A percentile compares a stretch with the other conserved stretches of the same genome.
Conservation (phyloP, 2,797 vertebrate species). For the Pipistrellus nathusii region DNA sequence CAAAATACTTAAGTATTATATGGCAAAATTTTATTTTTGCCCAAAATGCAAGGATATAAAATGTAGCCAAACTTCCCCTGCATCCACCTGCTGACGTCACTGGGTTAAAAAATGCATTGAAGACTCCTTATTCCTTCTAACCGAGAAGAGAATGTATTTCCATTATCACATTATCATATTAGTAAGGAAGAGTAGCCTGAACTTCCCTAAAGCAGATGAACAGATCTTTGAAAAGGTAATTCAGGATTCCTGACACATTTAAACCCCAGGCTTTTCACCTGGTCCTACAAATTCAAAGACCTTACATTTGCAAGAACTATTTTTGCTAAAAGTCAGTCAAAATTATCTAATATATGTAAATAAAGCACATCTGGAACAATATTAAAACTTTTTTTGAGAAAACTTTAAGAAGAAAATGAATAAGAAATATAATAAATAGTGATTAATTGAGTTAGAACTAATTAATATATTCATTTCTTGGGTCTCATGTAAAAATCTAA, state of each 20-base stretch:
- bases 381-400: neutral
- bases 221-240: slow-evolving; percentile 45
- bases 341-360: neutral
- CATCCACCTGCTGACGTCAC: neutral
- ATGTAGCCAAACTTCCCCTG: neutral
- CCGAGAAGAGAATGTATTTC: neutral
- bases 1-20: neutral
- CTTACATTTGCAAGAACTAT: slow-evolving; percentile 1
- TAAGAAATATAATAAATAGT: neutral
- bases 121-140: neutral
- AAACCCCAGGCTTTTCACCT: neutral
- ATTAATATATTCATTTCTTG: neutral
- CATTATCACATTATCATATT: neutral
- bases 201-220: neutral
- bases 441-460: neutral
- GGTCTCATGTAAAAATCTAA: neutral
- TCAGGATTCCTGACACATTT: slow-evolving; percentile 21
- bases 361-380: neutral
- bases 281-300: neutral
- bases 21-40: neutral
- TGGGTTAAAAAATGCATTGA: neutral
- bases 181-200: neutral
- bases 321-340: neutral
- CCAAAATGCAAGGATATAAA: neutral
- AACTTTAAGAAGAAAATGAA: neutral